A percentile compares a stretch with the other conserved stretches of the same genome.
Conservation (phyloP, 2,113 vertebrate genomes). For the Grantiella picta region DNA sequence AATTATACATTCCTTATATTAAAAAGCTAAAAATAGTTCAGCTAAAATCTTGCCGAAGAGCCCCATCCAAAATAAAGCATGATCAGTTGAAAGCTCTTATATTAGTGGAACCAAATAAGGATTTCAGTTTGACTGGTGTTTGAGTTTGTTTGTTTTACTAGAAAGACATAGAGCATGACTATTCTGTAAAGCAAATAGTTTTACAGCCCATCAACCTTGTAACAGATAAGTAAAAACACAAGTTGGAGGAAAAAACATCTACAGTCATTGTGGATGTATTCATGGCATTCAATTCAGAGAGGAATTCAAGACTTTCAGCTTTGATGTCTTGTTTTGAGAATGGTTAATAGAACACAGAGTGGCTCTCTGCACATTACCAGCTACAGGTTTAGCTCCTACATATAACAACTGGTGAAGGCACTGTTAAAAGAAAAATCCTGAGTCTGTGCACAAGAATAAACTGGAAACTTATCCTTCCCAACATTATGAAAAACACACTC, state of each 20-base stretch:
- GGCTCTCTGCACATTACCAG: not conserved
- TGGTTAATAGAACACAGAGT: not conserved
- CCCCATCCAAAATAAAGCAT: not conserved
- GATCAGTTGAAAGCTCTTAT: not conserved
- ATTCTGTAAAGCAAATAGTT: not conserved
- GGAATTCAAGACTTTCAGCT: not conserved
- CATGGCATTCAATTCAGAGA: not conserved
- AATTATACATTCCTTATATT: not conserved
- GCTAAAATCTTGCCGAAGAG: not conserved
- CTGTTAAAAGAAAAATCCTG: not conserved
- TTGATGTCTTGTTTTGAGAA: not conserved
- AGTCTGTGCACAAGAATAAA: constrained; percentile 53
- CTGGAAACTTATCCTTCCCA: constrained; percentile 61
- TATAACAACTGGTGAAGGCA: not conserved
- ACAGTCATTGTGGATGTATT: not conserved
- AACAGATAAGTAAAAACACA: not conserved
- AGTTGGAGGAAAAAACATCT: not conserved
- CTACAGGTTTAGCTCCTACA: not conserved
- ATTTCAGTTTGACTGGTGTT: not conserved
- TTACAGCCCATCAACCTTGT: not conserved
- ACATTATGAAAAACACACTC: constrained; percentile 66
- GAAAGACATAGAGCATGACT: not conserved
- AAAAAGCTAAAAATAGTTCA: not conserved
- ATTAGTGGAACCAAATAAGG: not conserved
- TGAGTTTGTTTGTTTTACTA: not conserved